Base-by-base conservation (phyloP, 1,140 invertebrate genomes). In the Triops longicaudatus region DNA sequence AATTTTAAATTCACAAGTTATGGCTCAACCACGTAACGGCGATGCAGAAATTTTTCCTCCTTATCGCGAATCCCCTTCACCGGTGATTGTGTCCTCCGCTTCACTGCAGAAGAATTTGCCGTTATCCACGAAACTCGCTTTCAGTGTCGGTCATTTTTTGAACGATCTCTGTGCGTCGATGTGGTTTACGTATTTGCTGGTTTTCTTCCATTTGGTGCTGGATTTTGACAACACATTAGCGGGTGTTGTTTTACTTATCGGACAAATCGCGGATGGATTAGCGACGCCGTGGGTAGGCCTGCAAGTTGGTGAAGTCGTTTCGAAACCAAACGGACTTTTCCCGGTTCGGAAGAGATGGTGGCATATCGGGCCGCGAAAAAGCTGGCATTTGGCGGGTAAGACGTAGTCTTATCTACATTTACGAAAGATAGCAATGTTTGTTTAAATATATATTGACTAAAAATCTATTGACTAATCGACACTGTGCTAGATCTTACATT, bases 111-210 rank as follows among this genome's bases (percentile, higher is more conserved):
- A 63, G 22, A 26, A 41, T 2, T 71, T 78, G 26, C 73, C 78
- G 26, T 73, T 63, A 26, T 76, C 26, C 43, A 50, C 63, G 10
- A 74, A 74, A 17, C 27, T 78, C 12, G 63, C 74, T 43, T 78
- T 76, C 72, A 76, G 74, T 76, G 78, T 93, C 80, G 94, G 93
- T 0, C 96, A 98, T 86, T 89, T 98, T 41, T 86, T 97, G 31
- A 98, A 98, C 85, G 97, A 98, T 86, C 88, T 98, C 7, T 97
- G 94, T 86, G 94, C 96, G 43, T 94, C 94, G 73, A 93, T 98
- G 89, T 98, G 97, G 97, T 99, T 98, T 83, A 95, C 94, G 0
- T 99, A 98, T 85, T 86, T 97, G n/a, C 86, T 98, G 79, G 90
- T 98, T 26, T 98, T 91, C 85, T 92, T 97, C 82, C 92, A 97